Base-by-base conservation (phyloP, 2,113 vertebrate genomes). In the Catagonus wagneri region DNA sequence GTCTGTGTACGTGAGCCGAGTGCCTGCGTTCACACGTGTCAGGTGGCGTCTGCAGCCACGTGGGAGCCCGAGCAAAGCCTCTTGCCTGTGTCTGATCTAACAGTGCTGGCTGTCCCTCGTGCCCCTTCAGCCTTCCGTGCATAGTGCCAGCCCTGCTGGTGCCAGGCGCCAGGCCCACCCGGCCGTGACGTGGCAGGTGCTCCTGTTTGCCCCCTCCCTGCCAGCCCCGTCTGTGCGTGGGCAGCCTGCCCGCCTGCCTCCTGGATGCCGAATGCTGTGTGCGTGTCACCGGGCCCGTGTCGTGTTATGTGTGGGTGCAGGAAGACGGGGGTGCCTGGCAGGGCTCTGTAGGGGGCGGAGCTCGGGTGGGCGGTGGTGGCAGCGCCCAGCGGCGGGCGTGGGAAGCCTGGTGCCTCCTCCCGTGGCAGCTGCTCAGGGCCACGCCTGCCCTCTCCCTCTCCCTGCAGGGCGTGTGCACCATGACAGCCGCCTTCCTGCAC, bases 401-500 rank as follows among this genome's bases (percentile, higher is more conserved):
- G 94, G 96, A 90, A 91, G 92, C 86, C 84, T 27, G 39, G 95
- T 22, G 0, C 94, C 94, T 66, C 95, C 60, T 2, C 2, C 89
- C 83, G 75, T 54, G 86, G 93, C 11, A 6, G 61, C 88, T 84
- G 97, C 97, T 97, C 87, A 81, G 96, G 89, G 71, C 69, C 44
- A 25, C 95, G 63, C 95, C 92, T 68, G 72, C 84, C 60, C 7
- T 2, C 1, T 61, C 36, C 95, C 15, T 93, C 90, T 96, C 79
- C 90, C 94, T 83, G 0, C 95, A 99, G 99, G 99, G 99, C 0
- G 99, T 99, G 50, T 99, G 99, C 98, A 99, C 99, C 97, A 99
- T 99, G 99, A 99, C 99, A 0, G 99, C 99, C 0, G 99, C 99
- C 95, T 99, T 99, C 98, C 98, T 99, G 96, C 99, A 99, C 98